Evolutionary conservation across 2,888 invertebrate genomes (phyloP).

Genomic region (Neoaliturus tenellus): DNA sequence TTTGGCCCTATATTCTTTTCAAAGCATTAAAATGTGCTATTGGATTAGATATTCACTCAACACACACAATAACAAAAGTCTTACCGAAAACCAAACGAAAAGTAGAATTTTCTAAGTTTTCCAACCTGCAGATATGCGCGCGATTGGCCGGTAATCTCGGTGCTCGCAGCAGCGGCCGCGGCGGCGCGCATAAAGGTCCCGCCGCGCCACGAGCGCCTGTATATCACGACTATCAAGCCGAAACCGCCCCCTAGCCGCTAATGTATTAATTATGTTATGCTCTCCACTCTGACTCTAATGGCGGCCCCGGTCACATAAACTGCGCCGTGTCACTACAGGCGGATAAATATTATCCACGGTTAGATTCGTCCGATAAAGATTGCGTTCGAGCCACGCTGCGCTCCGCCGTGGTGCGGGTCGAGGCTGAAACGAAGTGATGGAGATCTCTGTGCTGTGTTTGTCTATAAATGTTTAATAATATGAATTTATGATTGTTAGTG

Average conservation of each 20-base stretch:
- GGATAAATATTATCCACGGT: conserved; percentile 30
- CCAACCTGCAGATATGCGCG: too few relatives aligned
- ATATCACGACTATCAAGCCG: conserved; percentile 30
- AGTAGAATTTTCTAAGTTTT: too few relatives aligned
- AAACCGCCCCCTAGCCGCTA: conserved; percentile 38
- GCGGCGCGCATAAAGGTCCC: conserved; percentile 37
- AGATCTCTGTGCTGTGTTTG: too few relatives aligned
- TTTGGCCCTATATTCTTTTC: too few relatives aligned
- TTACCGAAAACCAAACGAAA: too few relatives aligned
- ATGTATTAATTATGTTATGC: conserved; percentile 49
- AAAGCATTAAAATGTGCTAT: too few relatives aligned
- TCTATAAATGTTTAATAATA: too few relatives aligned
- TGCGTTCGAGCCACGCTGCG: neutral
- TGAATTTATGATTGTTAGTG: too few relatives aligned
- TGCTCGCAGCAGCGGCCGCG: neutral
- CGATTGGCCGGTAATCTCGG: neutral
- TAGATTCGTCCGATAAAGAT: conserved; percentile 14
- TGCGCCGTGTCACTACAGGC: conserved; percentile 35
- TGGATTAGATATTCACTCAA: too few relatives aligned
- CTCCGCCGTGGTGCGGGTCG: too few relatives aligned
- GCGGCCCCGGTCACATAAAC: conserved; percentile 24
- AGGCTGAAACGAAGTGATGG: too few relatives aligned
- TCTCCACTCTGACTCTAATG: conserved; percentile 39
- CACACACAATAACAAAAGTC: too few relatives aligned
- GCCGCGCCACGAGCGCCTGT: conserved; percentile 11